These are phyloP conservation scores for Nebria brevicollis DNA, from an alignment of 2,888 invertebrate genomes.

Conservation along the genomic window DNA sequence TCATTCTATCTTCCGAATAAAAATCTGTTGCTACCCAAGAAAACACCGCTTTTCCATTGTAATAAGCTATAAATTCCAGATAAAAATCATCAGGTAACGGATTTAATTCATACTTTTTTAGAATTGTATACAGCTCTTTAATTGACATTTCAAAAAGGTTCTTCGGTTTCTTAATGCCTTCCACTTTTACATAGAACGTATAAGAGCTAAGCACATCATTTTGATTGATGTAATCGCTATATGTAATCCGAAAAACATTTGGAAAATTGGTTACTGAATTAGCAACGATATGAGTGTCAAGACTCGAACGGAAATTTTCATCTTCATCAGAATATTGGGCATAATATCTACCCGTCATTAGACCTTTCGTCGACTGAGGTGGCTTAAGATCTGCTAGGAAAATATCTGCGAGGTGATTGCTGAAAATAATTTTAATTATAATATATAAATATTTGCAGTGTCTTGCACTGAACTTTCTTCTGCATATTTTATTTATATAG, in stretches of 20 bases:
- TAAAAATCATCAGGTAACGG: too few species aligned
- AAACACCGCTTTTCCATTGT: too few species aligned
- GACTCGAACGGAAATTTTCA: slow-evolving; percentile 15
- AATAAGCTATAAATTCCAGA: too few species aligned
- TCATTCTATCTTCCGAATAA: too few species aligned
- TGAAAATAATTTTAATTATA: neutral
- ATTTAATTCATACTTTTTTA: too few species aligned
- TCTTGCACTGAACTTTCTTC: too few species aligned
- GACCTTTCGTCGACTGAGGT: neutral
- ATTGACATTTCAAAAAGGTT: too few species aligned
- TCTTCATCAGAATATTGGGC: slow-evolving; percentile 26
- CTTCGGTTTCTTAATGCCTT: slow-evolving; percentile 3
- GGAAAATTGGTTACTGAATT: slow-evolving; percentile 6
- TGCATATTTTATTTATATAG: too few species aligned
- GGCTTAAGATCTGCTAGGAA: slow-evolving; percentile 23
- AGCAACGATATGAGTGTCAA: slow-evolving; percentile 24
- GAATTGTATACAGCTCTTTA: too few species aligned
- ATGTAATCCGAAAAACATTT: neutral
- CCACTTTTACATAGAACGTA: slow-evolving; percentile 17
- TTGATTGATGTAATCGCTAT: neutral
- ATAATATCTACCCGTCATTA: slow-evolving; percentile 24
- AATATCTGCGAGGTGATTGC: slow-evolving; percentile 10
- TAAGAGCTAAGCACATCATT: slow-evolving; percentile 10
- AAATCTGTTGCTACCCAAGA: too few species aligned
- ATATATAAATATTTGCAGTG: too few species aligned